Conservation (phyloP, 2,797 vertebrate species). For the Ptychobarbus kaznakovi region DNA sequence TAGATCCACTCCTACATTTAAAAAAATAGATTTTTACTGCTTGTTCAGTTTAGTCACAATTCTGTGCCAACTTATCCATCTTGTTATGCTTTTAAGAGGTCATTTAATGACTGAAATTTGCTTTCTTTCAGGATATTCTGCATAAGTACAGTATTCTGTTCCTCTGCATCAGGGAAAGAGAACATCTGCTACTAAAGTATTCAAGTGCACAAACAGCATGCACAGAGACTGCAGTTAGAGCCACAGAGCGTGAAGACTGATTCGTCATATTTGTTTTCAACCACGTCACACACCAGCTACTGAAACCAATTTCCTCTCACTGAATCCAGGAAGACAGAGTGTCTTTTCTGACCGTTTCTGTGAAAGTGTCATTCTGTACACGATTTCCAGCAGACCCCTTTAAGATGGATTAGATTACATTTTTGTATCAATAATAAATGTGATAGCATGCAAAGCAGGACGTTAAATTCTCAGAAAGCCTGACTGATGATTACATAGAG, state of each 20-base stretch:
- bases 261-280: constrained; percentile 21
- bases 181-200: constrained; percentile 44
- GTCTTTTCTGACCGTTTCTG: constrained; percentile 5
- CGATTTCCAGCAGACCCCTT: not conserved
- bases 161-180: not conserved
- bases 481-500: constrained; percentile 13
- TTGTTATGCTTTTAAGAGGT: not conserved
- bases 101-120: not conserved
- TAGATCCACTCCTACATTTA: not conserved
- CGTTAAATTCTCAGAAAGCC: not conserved
- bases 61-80: not conserved
- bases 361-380: not conserved
- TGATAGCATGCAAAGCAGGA: constrained; percentile 33
- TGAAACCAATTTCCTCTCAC: not conserved
- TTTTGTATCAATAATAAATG: not conserved
- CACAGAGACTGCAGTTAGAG: constrained; percentile 10
- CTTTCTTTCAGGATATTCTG: constrained; percentile 20
- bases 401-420: not conserved
- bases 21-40: not conserved
- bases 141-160: not conserved
- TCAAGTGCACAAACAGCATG: constrained; percentile 25
- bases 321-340: constrained; percentile 15
- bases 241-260: not conserved
- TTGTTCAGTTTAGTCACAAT: not conserved
- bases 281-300: constrained; percentile 6